These are phyloP conservation scores for Pentamera pediparva DNA, from an alignment of 53 echinoderm and acorn worm genomes.

Conservation along the genomic window DNA sequence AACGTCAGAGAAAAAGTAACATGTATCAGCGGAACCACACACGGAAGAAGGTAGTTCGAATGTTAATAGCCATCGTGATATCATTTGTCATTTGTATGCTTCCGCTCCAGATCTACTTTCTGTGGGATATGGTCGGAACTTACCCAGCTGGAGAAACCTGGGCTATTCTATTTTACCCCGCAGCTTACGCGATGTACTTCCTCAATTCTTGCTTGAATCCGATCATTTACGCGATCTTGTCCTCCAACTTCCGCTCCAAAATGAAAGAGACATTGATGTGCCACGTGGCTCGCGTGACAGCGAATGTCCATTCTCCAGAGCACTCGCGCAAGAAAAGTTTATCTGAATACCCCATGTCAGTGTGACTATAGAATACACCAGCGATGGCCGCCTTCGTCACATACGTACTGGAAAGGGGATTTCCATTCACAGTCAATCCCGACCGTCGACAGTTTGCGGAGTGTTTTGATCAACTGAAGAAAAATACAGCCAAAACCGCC, in stretches of 20 bases:
- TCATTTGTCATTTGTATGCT: slow-evolving; percentile 71
- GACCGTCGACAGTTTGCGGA: no score
- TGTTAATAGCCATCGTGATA: slow-evolving; percentile 69
- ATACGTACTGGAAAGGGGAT: no score
- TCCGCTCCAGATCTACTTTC: slow-evolving; percentile 50
- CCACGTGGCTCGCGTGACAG: slow-evolving; percentile 7
- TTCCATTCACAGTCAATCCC: no score
- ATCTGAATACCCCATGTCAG: slow-evolving; percentile 10
- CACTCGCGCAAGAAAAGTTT: slow-evolving; percentile 16
- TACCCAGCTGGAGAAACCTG: not conserved
- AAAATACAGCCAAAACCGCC: no score
- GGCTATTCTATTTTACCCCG: slow-evolving; percentile 40
- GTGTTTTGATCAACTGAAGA: no score
- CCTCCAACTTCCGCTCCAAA: slow-evolving; percentile 81
- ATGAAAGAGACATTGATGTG: slow-evolving; percentile 70
- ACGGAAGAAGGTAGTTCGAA: slow-evolving; percentile 84
- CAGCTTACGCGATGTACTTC: slow-evolving; percentile 62
- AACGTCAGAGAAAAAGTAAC: slow-evolving; percentile 37
- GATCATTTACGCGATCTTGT: slow-evolving; percentile 77
- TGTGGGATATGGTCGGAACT: slow-evolving; percentile 28
- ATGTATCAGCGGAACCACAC: slow-evolving; percentile 51
- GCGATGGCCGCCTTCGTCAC: no score
- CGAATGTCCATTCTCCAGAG: slow-evolving; percentile 22
- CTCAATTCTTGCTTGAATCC: slow-evolving; percentile 91
- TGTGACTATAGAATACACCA: not conserved